Percentiles rank a stretch among this genome's conserved stretches.
Conservation (phyloP, 1,140 invertebrate species). For the Lasaia peninsularis region DNA sequence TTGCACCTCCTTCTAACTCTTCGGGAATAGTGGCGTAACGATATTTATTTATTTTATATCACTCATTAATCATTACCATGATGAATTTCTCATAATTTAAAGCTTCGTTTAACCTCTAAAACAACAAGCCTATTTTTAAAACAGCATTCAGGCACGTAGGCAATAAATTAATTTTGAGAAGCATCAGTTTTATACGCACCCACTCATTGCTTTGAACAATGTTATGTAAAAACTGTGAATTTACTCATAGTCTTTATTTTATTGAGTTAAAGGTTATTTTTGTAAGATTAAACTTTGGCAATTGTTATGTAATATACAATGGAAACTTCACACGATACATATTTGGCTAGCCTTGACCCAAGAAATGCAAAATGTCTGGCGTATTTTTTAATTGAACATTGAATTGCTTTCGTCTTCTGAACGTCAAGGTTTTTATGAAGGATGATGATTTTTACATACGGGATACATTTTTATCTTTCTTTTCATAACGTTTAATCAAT, state of each 20-base stretch:
- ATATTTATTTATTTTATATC: no score
- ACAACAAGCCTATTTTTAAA: constrained; percentile 12
- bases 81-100: not conserved
- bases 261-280: not conserved
- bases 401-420: not conserved
- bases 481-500: no score
- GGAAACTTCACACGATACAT: constrained; percentile 2
- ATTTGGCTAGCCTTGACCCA: constrained; percentile 7
- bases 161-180: constrained; percentile 25
- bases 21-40: no score
- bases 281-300: not conserved
- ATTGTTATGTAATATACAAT: constrained; percentile 1
- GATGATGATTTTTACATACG: no score
- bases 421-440: not conserved
- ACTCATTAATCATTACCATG: no score
- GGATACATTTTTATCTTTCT: no score
- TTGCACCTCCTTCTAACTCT: no score
- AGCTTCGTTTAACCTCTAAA: not conserved
- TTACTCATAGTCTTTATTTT: not conserved
- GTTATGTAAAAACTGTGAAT: not conserved
- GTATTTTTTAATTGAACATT: constrained; percentile 1
- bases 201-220: constrained; percentile 8
- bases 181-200: constrained; percentile 21
- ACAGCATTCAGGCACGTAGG: not conserved
- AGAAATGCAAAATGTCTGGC: not conserved